A percentile compares a stretch with the other conserved stretches of the same genome.
Conservation (phyloP, 2,113 vertebrate species). For the Rhipidura dahli region DNA sequence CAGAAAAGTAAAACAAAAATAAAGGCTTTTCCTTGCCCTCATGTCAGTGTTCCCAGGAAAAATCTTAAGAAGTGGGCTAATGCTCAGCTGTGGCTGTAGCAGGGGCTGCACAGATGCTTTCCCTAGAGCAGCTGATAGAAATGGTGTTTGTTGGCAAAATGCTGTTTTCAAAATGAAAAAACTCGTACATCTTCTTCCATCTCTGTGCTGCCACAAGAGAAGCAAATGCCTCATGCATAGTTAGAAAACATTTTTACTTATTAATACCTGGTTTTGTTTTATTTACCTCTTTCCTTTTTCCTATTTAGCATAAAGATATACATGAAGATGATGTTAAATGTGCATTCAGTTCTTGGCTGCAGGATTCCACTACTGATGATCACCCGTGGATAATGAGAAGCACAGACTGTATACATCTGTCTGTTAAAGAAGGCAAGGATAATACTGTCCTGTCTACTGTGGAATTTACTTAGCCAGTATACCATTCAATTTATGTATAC, state of each 20-base stretch:
- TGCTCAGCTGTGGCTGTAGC: neutral
- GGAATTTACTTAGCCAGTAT: neutral
- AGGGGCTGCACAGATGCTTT: neutral
- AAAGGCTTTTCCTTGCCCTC: neutral
- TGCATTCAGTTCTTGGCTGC: conserved; percentile 85
- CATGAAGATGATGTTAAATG: conserved; percentile 79
- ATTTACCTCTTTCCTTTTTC: neutral
- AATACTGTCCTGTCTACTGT: neutral
- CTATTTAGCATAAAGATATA: conserved; percentile 70
- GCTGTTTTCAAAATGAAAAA: neutral
- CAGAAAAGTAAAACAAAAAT: neutral
- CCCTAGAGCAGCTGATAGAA: neutral
- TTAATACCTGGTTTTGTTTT: neutral
- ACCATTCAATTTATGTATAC: neutral
- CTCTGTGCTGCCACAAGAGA: neutral
- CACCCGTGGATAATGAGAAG: conserved; percentile 79
- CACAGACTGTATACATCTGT: conserved; percentile 74
- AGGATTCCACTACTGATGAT: conserved; percentile 75
- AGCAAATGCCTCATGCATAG: neutral
- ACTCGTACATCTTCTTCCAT: neutral
- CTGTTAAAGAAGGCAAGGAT: conserved; percentile 76
- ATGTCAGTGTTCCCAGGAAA: neutral
- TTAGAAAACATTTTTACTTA: neutral
- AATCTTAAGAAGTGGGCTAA: neutral
- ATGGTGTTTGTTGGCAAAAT: neutral